phyloP scores from a whole-genome alignment of 92 coral and sea anemone genomes.

The Micromussa lordhowensis region DNA sequence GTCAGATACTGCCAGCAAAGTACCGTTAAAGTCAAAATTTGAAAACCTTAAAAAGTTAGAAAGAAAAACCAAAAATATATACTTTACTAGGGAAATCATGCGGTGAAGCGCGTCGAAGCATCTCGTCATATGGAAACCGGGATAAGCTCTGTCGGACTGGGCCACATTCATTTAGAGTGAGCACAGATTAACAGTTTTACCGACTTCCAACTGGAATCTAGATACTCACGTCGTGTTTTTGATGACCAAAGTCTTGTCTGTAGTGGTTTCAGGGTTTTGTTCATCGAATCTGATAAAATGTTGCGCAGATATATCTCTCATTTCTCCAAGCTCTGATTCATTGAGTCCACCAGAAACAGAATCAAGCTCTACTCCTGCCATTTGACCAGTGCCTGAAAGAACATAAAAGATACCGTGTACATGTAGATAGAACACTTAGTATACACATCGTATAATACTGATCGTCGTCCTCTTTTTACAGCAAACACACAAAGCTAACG shows the following conservation, averaged over 20 bases:
- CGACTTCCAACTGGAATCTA: not conserved
- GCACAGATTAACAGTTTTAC: no score
- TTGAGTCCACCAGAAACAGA: constrained; percentile 88
- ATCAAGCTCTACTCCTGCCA: constrained; percentile 91
- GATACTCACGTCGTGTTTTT: constrained; percentile 92
- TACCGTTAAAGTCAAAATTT: not conserved
- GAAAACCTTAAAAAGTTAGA: not conserved
- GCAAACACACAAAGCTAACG: no score
- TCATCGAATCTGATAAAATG: constrained; percentile 78
- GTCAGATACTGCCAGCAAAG: no score
- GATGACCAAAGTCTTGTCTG: constrained; percentile 75
- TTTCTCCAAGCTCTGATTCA: constrained; percentile 87
- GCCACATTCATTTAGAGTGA: no score
- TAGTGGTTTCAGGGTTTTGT: constrained; percentile 85
- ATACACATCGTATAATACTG: no score
- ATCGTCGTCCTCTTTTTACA: no score
- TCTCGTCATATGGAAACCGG: no score
- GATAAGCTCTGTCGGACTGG: no score
- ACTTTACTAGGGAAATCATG: not conserved
- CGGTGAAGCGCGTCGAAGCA: no score
- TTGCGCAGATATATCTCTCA: constrained; percentile 82
- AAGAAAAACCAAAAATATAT: no score
- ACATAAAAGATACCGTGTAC: no score
- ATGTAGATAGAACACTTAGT: not conserved
- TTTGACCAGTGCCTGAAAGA: constrained; percentile 90